A percentile compares a stretch with the other conserved stretches of the same genome.
These are phyloP conservation scores for Clarias macrocephalus DNA, from an alignment of 2,113 vertebrate genomes.

Conservation along the genomic window DNA sequence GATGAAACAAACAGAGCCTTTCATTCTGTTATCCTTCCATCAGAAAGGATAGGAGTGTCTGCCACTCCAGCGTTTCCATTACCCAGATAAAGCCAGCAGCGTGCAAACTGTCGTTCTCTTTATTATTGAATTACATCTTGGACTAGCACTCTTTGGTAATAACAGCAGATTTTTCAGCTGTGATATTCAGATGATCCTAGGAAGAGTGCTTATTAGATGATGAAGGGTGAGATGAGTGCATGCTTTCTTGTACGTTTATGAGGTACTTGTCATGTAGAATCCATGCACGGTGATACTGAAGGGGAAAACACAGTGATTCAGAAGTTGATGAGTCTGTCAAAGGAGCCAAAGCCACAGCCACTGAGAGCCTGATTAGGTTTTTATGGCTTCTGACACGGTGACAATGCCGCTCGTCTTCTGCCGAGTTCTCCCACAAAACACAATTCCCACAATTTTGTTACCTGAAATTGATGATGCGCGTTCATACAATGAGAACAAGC, in stretches of 20 bases:
- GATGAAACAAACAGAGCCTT: constrained; percentile 81
- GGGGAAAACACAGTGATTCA: constrained; percentile 29
- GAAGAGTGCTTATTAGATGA: constrained; percentile 69
- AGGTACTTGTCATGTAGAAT: constrained; percentile 63
- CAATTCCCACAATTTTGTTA: constrained; percentile 45
- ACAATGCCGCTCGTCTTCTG: constrained; percentile 33
- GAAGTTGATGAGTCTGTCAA: constrained; percentile 43
- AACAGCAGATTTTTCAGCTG: constrained; percentile 66
- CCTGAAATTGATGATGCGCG: constrained; percentile 42
- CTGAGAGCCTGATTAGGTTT: constrained; percentile 34
- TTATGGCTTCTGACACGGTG: constrained; percentile 49
- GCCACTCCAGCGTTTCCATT: constrained; percentile 66
- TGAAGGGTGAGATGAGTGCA: constrained; percentile 58
- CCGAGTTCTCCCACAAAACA: constrained; percentile 28
- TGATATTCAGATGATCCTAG: constrained; percentile 59
- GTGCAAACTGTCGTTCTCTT: constrained; percentile 69
- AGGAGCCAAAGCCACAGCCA: constrained; percentile 15
- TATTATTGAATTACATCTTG: constrained; percentile 73
- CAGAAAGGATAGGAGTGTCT: constrained; percentile 62
- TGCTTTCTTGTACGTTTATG: constrained; percentile 59
- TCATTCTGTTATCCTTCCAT: constrained; percentile 67
- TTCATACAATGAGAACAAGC: constrained; percentile 25
- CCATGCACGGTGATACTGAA: constrained; percentile 59
- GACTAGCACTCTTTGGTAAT: constrained; percentile 67
- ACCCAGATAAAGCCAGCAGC: constrained; percentile 56